A percentile compares a stretch with the other conserved stretches of the same genome.
phyloP scores from a whole-genome alignment of 2,113 vertebrate genomes.

The Todiramphus chloris region DNA sequence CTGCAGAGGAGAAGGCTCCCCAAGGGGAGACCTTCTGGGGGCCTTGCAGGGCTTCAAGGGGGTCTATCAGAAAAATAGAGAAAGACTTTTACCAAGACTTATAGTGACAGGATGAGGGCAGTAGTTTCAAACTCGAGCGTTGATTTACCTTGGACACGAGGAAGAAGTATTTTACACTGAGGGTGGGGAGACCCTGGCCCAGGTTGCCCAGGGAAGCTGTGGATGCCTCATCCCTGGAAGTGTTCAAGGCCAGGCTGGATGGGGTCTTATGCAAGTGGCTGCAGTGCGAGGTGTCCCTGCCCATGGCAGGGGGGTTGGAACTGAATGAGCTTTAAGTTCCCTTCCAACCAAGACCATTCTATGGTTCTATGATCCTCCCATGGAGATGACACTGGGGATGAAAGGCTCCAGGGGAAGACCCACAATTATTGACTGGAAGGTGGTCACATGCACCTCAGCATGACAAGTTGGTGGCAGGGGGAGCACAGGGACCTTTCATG shows the following conservation, averaged over 20 bases:
- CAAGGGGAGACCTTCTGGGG: neutral
- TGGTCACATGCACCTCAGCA: neutral
- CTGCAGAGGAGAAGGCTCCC: neutral
- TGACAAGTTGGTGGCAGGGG: neutral
- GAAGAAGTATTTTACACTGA: accelerated
- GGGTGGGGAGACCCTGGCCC: neutral
- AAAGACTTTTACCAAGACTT: neutral
- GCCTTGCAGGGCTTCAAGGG: neutral
- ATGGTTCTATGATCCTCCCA: neutral
- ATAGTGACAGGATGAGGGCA: neutral
- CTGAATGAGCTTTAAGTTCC: neutral
- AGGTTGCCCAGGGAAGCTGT: neutral
- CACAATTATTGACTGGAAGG: neutral
- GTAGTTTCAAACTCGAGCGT: neutral
- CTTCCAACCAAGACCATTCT: neutral
- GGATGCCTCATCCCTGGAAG: neutral
- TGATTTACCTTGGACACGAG: accelerated
- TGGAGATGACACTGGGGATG: neutral
- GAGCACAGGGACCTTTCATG: neutral
- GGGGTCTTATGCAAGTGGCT: neutral
- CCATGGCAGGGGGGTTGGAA: neutral
- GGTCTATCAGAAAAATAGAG: neutral
- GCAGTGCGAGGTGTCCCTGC: neutral
- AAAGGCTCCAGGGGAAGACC: neutral
- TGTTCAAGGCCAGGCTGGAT: neutral